Conservation (phyloP, 2,888 invertebrate species). For the Raillietiella orientalis region DNA sequence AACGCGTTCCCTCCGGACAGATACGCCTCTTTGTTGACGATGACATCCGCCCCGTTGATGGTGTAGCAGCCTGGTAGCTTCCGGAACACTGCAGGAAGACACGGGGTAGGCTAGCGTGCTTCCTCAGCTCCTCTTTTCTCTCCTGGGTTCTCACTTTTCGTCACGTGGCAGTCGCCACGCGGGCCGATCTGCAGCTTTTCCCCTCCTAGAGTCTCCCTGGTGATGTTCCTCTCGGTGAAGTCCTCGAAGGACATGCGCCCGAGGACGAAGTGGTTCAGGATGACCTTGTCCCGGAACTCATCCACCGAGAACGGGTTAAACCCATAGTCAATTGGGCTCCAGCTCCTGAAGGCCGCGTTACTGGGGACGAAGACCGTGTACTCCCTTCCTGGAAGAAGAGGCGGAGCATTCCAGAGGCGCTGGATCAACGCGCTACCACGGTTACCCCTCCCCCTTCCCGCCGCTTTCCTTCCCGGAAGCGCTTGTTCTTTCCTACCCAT, state of each 20-base stretch:
- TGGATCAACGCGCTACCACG: no score
- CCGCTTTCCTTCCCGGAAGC: no score
- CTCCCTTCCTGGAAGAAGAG: constrained; percentile 15
- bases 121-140: no score
- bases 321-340: constrained; percentile 33
- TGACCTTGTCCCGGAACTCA: constrained; percentile 24
- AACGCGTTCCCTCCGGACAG: constrained; percentile 24
- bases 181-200: constrained; percentile 20
- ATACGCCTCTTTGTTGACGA: constrained; percentile 24
- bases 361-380: constrained; percentile 27
- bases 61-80: no score
- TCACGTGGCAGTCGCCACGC: no score
- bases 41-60: constrained; percentile 23
- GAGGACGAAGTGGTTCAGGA: constrained; percentile 24
- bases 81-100: no score
- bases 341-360: constrained; percentile 27
- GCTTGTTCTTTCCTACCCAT: no score
- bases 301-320: constrained; percentile 30
- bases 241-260: constrained; percentile 21
- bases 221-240: constrained; percentile 20
- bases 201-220: constrained; percentile 20
- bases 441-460: no score
- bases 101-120: no score
- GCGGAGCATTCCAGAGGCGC: no score
- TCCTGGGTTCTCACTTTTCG: no score